Conservation (phyloP, 2,888 invertebrate genomes). For the Xylocampa areola region DNA sequence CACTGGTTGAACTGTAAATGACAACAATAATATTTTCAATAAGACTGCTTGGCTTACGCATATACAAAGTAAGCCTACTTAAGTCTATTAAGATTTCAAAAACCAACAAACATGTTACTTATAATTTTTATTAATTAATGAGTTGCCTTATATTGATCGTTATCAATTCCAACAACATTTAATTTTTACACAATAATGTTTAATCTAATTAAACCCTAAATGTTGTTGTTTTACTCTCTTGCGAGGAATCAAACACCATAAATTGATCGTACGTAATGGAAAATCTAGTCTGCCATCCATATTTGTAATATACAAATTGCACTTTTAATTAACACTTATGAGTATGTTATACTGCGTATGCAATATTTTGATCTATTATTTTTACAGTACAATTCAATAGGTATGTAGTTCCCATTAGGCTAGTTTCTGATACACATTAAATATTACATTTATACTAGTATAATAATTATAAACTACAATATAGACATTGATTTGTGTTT, state of each 20-base stretch:
- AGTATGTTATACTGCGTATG: constrained; percentile 1
- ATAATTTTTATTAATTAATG: constrained; percentile 47
- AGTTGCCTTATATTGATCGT: constrained; percentile 52
- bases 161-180: constrained; percentile 75
- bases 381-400: constrained; percentile 23
- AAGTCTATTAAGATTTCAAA: constrained; percentile 34
- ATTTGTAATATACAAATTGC: constrained; percentile 23
- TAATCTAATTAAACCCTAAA: constrained; percentile 29
- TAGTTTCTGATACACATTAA: constrained; percentile 22
- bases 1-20: constrained; percentile 53
- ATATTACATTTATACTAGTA: constrained; percentile 27
- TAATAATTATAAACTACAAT: constrained; percentile 17
- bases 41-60: constrained; percentile 24
- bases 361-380: constrained; percentile 12
- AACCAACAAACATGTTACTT: constrained; percentile 53
- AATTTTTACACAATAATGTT: constrained; percentile 48
- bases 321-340: constrained; percentile 13
- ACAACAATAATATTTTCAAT: constrained; percentile 42
- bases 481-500: constrained; percentile 20
- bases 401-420: background rate
- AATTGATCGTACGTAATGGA: constrained; percentile 22
- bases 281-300: background rate
- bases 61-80: constrained; percentile 44
- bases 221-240: constrained; percentile 17
- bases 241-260: constrained; percentile 8